A percentile compares a stretch with the other conserved stretches of the same genome.
Conservation (phyloP, 2,888 invertebrate species). For the Amphiduros pacificus region DNA sequence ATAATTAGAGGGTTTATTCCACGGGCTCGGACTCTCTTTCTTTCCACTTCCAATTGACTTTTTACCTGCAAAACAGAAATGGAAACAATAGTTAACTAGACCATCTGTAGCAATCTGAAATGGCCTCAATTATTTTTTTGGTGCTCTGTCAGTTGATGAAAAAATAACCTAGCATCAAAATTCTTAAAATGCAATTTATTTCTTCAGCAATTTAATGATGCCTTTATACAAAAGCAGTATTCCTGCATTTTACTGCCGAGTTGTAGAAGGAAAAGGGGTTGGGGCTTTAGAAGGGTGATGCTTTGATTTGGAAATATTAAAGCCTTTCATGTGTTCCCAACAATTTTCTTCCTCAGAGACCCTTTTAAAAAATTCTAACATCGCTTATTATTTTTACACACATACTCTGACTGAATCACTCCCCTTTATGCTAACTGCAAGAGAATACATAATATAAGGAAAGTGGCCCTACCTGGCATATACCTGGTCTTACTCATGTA, state of each 20-base stretch:
- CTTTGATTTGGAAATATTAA: no score
- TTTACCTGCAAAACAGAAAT: slow-evolving; percentile 9
- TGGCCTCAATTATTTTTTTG: background rate
- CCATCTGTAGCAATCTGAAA: background rate
- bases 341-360: no score
- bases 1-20: slow-evolving; percentile 5
- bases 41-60: slow-evolving; percentile 22
- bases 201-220: background rate
- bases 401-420: background rate
- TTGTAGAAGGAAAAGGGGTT: background rate
- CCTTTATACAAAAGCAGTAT: background rate
- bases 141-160: background rate
- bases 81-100: background rate
- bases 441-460: background rate
- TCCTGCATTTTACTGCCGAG: background rate
- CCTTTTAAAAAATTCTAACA: background rate
- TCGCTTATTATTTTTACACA: background rate
- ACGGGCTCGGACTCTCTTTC: slow-evolving; percentile 13
- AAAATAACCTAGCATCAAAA: background rate
- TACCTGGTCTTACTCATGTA: slow-evolving; percentile 80
- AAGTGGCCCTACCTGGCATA: slow-evolving; percentile 68
- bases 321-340: no score
- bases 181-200: background rate
- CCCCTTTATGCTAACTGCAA: background rate
- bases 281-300: background rate